phyloP scores from a whole-genome alignment of 1,140 invertebrate species.

The Caenorhabditis inopinata region DNA sequence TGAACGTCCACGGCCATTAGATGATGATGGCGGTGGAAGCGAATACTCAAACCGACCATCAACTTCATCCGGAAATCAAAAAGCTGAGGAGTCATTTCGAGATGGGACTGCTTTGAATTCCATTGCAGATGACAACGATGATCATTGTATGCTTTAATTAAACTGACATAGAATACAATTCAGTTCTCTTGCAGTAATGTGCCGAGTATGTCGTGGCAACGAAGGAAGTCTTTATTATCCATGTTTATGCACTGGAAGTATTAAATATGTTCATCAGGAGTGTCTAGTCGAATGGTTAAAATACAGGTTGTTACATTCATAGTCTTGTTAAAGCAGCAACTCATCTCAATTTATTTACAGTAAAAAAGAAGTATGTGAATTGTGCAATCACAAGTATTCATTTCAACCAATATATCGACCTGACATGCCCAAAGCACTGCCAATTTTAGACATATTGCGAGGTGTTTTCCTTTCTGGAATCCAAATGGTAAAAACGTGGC shows the following conservation, averaged over 20 bases:
- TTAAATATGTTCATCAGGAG: conserved; percentile 95
- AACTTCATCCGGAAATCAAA: not conserved
- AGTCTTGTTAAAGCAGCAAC: no score
- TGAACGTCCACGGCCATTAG: not conserved
- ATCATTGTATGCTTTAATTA: not conserved
- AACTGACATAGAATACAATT: no score
- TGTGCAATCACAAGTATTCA: conserved; percentile 94
- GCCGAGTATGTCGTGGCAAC: conserved; percentile 93
- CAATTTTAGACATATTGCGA: conserved; percentile 82
- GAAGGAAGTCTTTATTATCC: conserved; percentile 91
- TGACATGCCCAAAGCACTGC: conserved; percentile 94
- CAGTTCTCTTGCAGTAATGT: conserved; percentile 77
- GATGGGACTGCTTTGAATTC: not conserved
- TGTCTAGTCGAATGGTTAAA: conserved; percentile 74
- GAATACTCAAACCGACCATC: not conserved
- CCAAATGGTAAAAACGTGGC: conserved; percentile 89
- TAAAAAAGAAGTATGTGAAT: conserved; percentile 95
- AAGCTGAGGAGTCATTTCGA: not conserved
- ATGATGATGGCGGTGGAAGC: not conserved
- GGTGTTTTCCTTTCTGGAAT: conserved; percentile 74
- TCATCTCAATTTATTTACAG: conserved; percentile 70
- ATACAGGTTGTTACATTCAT: no score
- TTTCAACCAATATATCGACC: conserved; percentile 98
- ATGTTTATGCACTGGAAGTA: conserved; percentile 96
- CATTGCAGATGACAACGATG: not conserved